phyloP scores from a whole-genome alignment of 2,888 invertebrate species.

The Neoitamus cyanurus region DNA sequence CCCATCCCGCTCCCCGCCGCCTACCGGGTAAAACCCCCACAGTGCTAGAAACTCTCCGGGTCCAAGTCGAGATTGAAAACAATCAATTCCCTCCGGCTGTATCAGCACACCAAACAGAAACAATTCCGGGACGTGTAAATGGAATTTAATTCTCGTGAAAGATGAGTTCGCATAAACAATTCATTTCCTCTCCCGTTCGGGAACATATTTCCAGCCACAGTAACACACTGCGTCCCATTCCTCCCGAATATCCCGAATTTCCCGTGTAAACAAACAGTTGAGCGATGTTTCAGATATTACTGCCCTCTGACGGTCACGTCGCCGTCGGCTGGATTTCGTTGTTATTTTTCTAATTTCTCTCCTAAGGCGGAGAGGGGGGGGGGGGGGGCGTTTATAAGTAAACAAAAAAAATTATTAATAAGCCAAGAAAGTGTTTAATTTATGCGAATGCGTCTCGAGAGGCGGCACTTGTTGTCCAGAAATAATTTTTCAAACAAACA shows the following conservation, averaged over 20 bases:
- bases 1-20: too few relatives aligned
- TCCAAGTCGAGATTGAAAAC: not conserved
- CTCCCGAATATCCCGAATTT: too few relatives aligned
- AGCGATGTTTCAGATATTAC: constrained; percentile 8
- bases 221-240: not conserved
- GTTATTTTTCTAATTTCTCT: not conserved
- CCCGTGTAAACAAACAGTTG: constrained; percentile 3
- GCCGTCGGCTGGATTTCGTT: too few relatives aligned
- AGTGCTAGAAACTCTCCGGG: too few relatives aligned
- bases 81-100: not conserved
- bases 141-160: not conserved
- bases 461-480: too few relatives aligned
- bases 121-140: not conserved
- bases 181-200: not conserved
- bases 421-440: not conserved
- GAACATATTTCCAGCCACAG: constrained; percentile 17
- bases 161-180: constrained; percentile 16
- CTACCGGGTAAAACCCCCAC: too few relatives aligned
- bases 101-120: not conserved
- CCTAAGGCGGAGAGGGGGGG: too few relatives aligned
- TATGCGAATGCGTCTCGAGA: too few relatives aligned
- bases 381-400: too few relatives aligned
- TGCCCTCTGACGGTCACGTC: not conserved
- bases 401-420: not conserved
- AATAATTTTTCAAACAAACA: not conserved